Conservation (phyloP, 1,140 invertebrate genomes). For the Aphelinus certus region DNA sequence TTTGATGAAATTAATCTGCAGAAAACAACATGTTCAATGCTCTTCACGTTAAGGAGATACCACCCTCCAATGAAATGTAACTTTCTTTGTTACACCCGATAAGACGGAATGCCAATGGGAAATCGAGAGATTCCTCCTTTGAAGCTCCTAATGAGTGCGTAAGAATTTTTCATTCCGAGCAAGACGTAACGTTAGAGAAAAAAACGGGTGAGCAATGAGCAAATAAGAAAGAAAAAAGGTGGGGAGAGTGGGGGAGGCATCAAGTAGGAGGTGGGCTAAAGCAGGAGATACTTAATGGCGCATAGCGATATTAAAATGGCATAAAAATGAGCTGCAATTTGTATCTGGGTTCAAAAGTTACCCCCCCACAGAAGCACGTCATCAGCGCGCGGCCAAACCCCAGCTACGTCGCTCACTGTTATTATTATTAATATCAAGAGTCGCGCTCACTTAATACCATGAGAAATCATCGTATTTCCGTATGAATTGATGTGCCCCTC, state of each 20-base stretch:
- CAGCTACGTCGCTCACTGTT: constrained; percentile 48
- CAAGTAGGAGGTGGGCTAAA: constrained; percentile 45
- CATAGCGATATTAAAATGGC: constrained; percentile 66
- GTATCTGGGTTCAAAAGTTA: constrained; percentile 61
- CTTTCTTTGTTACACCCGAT: constrained; percentile 30
- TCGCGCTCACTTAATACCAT: constrained; percentile 57
- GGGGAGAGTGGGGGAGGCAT: constrained; percentile 26
- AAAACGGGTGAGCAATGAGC: constrained; percentile 25
- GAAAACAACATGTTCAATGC: constrained; percentile 12
- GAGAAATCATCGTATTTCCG: constrained; percentile 56
- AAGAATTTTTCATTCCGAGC: constrained; percentile 54
- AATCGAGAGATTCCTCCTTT: constrained; percentile 39
- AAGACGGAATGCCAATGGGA: background rate
- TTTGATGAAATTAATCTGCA: constrained; percentile 28
- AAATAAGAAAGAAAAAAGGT: constrained; percentile 22
- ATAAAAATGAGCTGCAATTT: constrained; percentile 67
- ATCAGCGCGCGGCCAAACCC: constrained; percentile 20
- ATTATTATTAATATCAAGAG: constrained; percentile 61
- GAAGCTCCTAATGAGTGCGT: constrained; percentile 50
- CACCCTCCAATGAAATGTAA: constrained; percentile 24
- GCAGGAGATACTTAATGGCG: constrained; percentile 64
- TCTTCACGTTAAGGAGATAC: background rate
- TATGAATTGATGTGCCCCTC: constrained; percentile 45
- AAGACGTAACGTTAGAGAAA: constrained; percentile 23
- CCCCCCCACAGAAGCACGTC: constrained; percentile 34